These are phyloP conservation scores for Antheraea mylitta DNA, from an alignment of 1,140 invertebrate species.

Conservation along the genomic window DNA sequence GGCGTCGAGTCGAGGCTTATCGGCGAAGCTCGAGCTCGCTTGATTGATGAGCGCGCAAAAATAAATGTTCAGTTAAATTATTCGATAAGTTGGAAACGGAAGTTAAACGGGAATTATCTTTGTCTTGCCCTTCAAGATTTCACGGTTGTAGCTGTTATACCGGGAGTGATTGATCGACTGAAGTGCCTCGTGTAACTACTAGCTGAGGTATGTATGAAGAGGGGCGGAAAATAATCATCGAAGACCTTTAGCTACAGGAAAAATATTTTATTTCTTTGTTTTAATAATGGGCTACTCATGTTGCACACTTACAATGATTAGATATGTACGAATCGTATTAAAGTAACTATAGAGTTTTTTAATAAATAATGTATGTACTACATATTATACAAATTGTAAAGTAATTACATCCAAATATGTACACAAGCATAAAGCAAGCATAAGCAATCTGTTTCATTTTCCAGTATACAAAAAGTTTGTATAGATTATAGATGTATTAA, in stretches of 20 bases:
- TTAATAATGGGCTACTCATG: no score
- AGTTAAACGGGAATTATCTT: constrained; percentile 80
- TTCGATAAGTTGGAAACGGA: constrained; percentile 80
- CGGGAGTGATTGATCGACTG: constrained; percentile 65
- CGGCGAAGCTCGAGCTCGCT: constrained; percentile 70
- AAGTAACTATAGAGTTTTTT: no score
- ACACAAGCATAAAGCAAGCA: no score
- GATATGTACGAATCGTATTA: no score
- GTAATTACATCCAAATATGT: no score
- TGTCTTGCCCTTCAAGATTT: constrained; percentile 74
- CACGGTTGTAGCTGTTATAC: constrained; percentile 73
- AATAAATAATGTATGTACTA: no score
- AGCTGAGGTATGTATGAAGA: not conserved
- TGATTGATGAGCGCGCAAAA: constrained; percentile 80
- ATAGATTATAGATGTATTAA: no score
- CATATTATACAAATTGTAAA: no score
- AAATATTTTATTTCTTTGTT: no score
- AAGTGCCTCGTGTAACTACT: constrained; percentile 25
- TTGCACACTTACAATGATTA: no score
- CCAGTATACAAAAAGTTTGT: no score
- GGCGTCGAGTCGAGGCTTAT: constrained; percentile 75
- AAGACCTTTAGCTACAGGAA: not conserved
- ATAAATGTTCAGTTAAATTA: constrained; percentile 81
- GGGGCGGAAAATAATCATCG: not conserved
- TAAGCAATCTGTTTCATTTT: no score